These are phyloP conservation scores for Lutjanus erythropterus DNA, from an alignment of 2,113 vertebrate species.

Conservation along the genomic window DNA sequence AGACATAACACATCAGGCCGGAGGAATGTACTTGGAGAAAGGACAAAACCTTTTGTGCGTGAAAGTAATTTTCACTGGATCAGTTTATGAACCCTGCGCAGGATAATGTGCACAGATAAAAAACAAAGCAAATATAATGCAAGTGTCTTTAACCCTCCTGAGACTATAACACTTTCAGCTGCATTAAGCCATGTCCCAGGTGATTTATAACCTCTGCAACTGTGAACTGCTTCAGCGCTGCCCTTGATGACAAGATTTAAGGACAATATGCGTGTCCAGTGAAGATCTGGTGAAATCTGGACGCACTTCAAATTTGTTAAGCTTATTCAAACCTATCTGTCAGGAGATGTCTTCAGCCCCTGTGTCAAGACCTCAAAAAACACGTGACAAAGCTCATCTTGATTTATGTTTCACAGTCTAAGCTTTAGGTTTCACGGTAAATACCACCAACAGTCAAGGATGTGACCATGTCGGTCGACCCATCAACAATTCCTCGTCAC, in stretches of 20 bases:
- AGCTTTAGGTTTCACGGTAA: neutral
- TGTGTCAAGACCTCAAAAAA: conserved; percentile 5
- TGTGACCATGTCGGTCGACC: neutral
- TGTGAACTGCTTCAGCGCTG: no score
- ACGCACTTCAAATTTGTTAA: conserved; percentile 30
- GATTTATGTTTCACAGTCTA: conserved; percentile 20
- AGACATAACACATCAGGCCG: conserved; percentile 52
- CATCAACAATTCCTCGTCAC: neutral
- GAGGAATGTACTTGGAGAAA: conserved; percentile 76
- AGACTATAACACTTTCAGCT: no score
- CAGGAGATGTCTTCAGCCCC: neutral
- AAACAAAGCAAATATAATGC: neutral
- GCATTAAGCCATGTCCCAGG: neutral
- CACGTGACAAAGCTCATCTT: conserved; percentile 25
- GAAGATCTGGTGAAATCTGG: neutral
- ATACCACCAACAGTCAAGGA: neutral
- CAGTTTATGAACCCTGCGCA: neutral
- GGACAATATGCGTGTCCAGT: neutral
- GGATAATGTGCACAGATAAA: conserved; percentile 12
- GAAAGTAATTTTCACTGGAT: conserved; percentile 25
- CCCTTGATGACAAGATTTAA: neutral
- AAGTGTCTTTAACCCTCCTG: conserved; percentile 17
- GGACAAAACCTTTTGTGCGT: conserved; percentile 40
- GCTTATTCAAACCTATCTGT: neutral
- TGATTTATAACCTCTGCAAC: no score